Percentiles rank a stretch among this genome's conserved stretches.
Conservation (phyloP, 2,797 vertebrate species). For the Holocentrus rufus region DNA sequence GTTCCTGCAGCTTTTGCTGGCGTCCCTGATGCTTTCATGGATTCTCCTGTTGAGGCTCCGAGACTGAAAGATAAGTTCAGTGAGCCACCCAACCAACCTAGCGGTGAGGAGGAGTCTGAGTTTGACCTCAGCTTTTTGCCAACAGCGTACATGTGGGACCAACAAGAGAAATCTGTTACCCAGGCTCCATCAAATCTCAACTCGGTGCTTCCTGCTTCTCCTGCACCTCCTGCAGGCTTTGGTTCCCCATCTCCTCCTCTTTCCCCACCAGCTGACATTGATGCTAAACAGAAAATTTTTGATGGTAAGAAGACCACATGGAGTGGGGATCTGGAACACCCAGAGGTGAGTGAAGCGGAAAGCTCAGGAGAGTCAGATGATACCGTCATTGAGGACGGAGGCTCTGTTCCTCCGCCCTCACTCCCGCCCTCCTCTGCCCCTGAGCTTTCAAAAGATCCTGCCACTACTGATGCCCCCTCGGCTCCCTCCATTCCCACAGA, state of each 20-base stretch:
- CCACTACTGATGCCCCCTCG: conserved; percentile 5
- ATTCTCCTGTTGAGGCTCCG: conserved; percentile 66
- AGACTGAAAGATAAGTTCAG: conserved; percentile 48
- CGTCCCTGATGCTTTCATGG: conserved; percentile 81
- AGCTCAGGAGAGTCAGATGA: conserved; percentile 93
- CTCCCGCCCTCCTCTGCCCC: conserved; percentile 31
- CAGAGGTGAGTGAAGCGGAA: conserved; percentile 81
- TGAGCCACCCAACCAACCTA: conserved; percentile 63
- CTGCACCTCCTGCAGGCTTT: conserved; percentile 71
- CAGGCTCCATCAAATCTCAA: conserved; percentile 50
- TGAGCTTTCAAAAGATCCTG: conserved; percentile 40
- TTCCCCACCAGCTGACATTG: conserved; percentile 11
- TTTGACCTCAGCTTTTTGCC: conserved; percentile 84
- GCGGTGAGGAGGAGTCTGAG: conserved; percentile 77
- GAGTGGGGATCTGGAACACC: conserved; percentile 64
- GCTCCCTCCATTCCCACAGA: conserved; percentile 14
- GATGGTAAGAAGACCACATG: conserved; percentile 44
- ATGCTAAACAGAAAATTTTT: conserved; percentile 39
- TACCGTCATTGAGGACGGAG: conserved; percentile 87
- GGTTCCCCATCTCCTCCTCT: conserved; percentile 46
- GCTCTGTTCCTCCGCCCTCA: conserved; percentile 25
- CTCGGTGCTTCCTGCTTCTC: conserved; percentile 45
- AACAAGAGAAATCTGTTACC: conserved; percentile 71
- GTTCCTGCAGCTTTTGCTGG: conserved; percentile 66
- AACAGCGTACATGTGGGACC: conserved; percentile 82